Base-by-base conservation (phyloP, 2,888 invertebrate species). In the Polydesmus complanatus region DNA sequence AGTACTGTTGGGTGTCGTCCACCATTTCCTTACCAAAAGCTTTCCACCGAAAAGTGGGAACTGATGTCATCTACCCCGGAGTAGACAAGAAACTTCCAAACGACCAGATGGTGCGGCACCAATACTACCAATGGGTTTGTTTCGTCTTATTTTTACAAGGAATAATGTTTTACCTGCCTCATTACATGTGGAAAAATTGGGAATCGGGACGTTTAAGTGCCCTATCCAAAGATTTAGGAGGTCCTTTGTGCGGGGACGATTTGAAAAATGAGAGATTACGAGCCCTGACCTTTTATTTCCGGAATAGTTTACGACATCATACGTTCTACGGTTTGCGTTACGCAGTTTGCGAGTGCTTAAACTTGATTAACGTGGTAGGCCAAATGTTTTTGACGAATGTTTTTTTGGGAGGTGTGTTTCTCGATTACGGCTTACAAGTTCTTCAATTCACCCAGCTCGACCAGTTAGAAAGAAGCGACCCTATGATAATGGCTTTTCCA, bases 381-480 rank as follows among this genome's bases (percentile, higher is more conserved):
- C 88, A 92, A 74, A 83, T 91, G 63, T 86, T 82, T 73, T 72
- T 87, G 65, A 87, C 86, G 22, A 78, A 93, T 71, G 69, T 73
- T 57, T 91, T 93, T 74, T 78, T 91, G 19, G 71, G 69, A 14
- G 85, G 86, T 0, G 79, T 84, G 55, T 93, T 93, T 71, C 78
- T 84, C 1, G 74, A 77, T 0, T 79, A 92, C 54, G 93, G 92
- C 0, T 68, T 78, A 0, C 77, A 80, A 25, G 79, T 88, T 0
- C 66, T 85, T 0, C 82, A 81, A 69, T 92, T 91, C 73, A 77
- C 78, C 1, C 90, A 92, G 75, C 80, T 83, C 77, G 59, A 76
- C 68, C 68, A 76, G 67, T 77, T 80, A 54, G 74, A 78, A 0
- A 77, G 81, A 58, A 77, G 81, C 67, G 84, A 87, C 72, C 81